phyloP scores from a whole-genome alignment of 2,113 vertebrate species.

The Sinosuthora webbiana region DNA sequence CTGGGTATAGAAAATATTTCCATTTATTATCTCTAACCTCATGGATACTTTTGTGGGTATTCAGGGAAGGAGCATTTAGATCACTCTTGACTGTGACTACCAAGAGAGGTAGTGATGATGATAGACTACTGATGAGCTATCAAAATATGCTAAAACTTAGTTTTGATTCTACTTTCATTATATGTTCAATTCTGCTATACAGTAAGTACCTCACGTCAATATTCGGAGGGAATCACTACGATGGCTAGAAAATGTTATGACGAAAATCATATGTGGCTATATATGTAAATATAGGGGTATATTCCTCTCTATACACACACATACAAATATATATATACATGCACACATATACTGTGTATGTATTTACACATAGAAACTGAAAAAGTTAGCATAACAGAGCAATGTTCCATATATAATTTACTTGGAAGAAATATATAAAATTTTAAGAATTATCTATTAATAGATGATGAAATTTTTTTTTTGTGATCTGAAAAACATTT shows the following conservation, averaged over 20 bases:
- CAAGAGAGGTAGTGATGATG: background rate
- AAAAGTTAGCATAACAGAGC: background rate
- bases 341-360: background rate
- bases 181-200: background rate
- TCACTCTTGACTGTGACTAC: background rate
- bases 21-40: background rate
- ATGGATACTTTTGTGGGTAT: background rate
- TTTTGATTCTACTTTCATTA: background rate
- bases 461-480: background rate
- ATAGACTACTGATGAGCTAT: background rate
- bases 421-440: background rate
- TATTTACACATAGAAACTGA: background rate
- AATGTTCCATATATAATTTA: background rate
- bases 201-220: background rate
- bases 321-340: accelerated
- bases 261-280: background rate
- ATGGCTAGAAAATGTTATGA: background rate
- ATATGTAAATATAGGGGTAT: background rate
- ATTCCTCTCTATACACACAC: accelerated
- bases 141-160: background rate
- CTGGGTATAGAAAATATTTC: background rate
- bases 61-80: background rate
- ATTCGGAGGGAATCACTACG: background rate
- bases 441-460: background rate
- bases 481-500: background rate